A percentile compares a stretch with the other conserved stretches of the same genome.
phyloP scores from a whole-genome alignment of 2,888 invertebrate genomes.

The Xanthorhoe spadicearia region DNA sequence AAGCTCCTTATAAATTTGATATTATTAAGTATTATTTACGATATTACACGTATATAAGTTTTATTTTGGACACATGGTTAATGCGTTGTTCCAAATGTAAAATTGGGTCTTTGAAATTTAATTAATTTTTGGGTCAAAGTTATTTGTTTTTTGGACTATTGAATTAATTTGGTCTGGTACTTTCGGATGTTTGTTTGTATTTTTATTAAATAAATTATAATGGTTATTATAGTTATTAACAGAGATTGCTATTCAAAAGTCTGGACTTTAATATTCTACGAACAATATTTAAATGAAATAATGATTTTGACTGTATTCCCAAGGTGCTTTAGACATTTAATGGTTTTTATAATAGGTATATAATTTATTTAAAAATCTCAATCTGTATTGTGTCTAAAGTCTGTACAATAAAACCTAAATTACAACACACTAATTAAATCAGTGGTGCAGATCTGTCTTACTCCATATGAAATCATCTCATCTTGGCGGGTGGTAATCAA shows the following conservation, averaged over 20 bases:
- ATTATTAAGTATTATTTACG: conserved; percentile 59
- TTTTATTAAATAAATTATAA: conserved; percentile 2
- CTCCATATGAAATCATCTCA: conserved; percentile 65
- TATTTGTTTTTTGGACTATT: conserved; percentile 53
- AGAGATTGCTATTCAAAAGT: no score
- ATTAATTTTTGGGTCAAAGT: conserved; percentile 53
- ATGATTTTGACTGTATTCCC: no score
- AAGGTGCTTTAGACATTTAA: no score
- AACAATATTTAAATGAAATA: no score
- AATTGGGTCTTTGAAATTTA: conserved; percentile 52
- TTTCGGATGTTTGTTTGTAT: conserved; percentile 9
- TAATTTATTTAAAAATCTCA: no score
- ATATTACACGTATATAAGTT: conserved; percentile 35
- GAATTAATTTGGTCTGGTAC: conserved; percentile 44
- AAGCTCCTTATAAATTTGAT: conserved; percentile 63
- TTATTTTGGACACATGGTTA: conserved; percentile 48
- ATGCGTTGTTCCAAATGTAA: conserved; percentile 50
- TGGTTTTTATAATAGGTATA: no score
- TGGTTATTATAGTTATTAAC: conserved; percentile 7
- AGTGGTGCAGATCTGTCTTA: conserved; percentile 39
- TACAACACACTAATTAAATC: not conserved
- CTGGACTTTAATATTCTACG: no score
- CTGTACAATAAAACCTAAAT: not conserved
- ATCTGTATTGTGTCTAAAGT: not conserved
- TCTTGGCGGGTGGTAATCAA: conserved; percentile 77